Evolutionary conservation across 1,140 invertebrate genomes (phyloP), one percentile per base, ranked within the genome.

Genomic region (Zaprionus africanus): DNA sequence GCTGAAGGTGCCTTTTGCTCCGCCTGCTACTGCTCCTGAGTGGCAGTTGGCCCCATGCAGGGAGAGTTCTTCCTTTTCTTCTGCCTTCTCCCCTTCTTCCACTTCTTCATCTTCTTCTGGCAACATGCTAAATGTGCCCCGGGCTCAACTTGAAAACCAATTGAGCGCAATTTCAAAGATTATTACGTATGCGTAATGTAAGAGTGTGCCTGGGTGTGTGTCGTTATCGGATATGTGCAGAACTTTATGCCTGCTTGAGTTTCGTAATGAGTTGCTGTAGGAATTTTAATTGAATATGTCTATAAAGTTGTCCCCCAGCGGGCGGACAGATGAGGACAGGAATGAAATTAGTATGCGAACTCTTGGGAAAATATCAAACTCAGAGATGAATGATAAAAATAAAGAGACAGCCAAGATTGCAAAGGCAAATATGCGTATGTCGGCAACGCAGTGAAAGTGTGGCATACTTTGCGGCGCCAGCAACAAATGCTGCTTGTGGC

Each of bases 151-250:
- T 80, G 76, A 81, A 73, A 87, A 81, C 83, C 83, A 87, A 88
- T 87, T 81, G 81, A 81, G 81, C 66, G 84, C 74, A 88, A 87
- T 87, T 88, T 88, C 73, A 71, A 71, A 84, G 87, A 88, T 81
- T 88, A 88, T 87, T 87, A 88, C 78, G 61, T 83, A 84, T 83
- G 70, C 74, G 73, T 59, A 58, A 78, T 72, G 83, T 76, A 57
- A 65, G 59, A 58, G 51, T 68, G 12, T 41, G 68, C 0, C 0
- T 2, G 28, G 12, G 19, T 56, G 63, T 53, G 36, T 53, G 26
- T 46, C 81, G 72, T 76, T 71, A 76, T 76, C 73, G 60, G 60
- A 56, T 69, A 56, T 80, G 62, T 82, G 67, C 66, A 87, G 66
- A 84, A 64, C 67, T 90, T 88, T 78, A 79, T 90, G 85, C 78